These are phyloP conservation scores for Microhierax caerulescens DNA, from an alignment of 2,797 vertebrate genomes.

Conservation along the genomic window DNA sequence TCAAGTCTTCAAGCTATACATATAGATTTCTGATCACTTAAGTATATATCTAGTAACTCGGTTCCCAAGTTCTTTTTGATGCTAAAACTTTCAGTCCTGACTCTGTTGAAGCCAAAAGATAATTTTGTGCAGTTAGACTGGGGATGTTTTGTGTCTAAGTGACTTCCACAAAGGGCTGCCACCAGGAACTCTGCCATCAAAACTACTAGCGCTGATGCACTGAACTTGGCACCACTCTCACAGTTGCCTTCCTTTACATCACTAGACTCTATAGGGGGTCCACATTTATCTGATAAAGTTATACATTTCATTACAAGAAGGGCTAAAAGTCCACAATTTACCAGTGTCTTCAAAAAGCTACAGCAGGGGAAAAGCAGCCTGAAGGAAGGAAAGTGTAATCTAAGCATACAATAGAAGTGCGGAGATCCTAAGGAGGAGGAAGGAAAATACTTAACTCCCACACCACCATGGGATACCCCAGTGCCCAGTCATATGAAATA, in stretches of 20 bases:
- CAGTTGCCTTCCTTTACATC: background rate
- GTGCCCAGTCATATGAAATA: background rate
- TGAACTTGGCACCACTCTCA: background rate
- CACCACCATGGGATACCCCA: background rate
- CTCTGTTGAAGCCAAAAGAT: background rate
- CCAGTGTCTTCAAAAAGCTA: background rate
- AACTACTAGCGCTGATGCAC: background rate
- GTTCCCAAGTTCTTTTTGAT: background rate
- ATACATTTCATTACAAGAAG: background rate
- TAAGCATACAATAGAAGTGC: background rate
- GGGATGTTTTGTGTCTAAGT: background rate
- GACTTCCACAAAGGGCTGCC: background rate
- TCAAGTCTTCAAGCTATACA: background rate
- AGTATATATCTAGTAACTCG: background rate
- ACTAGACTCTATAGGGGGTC: background rate
- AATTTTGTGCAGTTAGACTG: background rate
- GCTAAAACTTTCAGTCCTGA: background rate
- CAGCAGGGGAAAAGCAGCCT: background rate
- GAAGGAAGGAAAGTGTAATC: background rate
- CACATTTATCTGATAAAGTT: background rate
- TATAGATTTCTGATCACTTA: background rate
- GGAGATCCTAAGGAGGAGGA: background rate
- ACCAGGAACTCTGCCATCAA: background rate
- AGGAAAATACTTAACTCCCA: background rate
- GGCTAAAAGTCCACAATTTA: background rate